phyloP scores from a whole-genome alignment of 1,140 invertebrate genomes.

The Nymphalis io region DNA sequence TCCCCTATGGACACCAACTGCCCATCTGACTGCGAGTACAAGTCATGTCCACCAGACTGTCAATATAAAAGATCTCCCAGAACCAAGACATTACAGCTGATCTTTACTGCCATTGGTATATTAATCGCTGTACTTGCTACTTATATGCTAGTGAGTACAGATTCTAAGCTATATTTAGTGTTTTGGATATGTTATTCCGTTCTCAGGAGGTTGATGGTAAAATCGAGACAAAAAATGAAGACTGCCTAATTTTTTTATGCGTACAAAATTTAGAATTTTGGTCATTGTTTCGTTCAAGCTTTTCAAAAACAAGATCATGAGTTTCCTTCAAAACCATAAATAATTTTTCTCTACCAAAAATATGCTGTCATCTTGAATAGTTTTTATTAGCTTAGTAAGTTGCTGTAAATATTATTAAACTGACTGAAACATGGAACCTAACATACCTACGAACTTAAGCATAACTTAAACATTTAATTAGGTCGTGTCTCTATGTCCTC shows the following conservation, averaged over 20 bases:
- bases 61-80: slow-evolving; percentile 41
- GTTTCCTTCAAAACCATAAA: background rate
- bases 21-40: slow-evolving; percentile 42
- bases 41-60: slow-evolving; percentile 50
- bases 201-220: slow-evolving; percentile 59
- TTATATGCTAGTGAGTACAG: slow-evolving; percentile 64
- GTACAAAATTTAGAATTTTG: slow-evolving; percentile 5
- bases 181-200: slow-evolving; percentile 70
- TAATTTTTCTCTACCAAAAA: no score
- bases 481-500: no score
- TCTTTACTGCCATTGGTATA: slow-evolving; percentile 61
- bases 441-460: no score
- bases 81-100: slow-evolving; percentile 37
- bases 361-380: no score
- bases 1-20: slow-evolving; percentile 30
- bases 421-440: no score
- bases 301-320: background rate
- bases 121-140: slow-evolving; percentile 58
- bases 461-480: no score
- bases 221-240: slow-evolving; percentile 50
- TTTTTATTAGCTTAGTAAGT: no score
- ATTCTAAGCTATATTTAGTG: slow-evolving; percentile 64
- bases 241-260: slow-evolving; percentile 24
- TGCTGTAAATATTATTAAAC: no score
- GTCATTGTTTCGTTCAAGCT: background rate